Evolutionary conservation across 2,888 invertebrate species (phyloP), one percentile per base, ranked within the genome.

Genomic region (Alsophila aescularia): DNA sequence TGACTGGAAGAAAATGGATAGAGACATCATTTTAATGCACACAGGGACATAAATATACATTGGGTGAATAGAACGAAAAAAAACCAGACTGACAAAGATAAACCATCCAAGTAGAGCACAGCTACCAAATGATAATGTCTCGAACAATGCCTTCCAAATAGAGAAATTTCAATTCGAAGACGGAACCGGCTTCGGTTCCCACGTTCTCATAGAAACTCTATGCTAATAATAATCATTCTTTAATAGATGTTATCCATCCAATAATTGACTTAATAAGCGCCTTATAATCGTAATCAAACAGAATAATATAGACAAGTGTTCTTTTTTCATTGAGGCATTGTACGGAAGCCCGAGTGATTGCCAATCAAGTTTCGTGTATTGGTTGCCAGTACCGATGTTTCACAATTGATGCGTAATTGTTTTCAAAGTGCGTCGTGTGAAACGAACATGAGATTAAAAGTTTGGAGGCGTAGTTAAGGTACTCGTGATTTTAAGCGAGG

Each of bases 191-290:
- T 31, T 13, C 4, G 24, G 31, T 39, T 65, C 65, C 53, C 65
- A 65, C 65, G 62, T 15, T 53, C 50, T 31, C 48, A 55, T 51
- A 53, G 53, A 48, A 59, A 54, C 49, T 35, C 36, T 45, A 64
- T 57, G 58, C 50, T 60, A 60, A 62, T 64, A 50, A 52, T 37
- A 29, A 73, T 75, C 68, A 24, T 24, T 7, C 24, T 24, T 85
- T 81, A 87, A 88, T 83, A 77, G 81, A 81, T 72, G 66, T 71
- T 70, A 76, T 72, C 65, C 73, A 71, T 81, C 78, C 79, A 71
- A 87, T 89, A 89, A 89, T 89, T 88, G 81, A 77, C 78, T 77
- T 85, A 85, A 87, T 86, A 87, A 83, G 80, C 74, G 73, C 70
- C 73, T 74, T 79, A 77, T 80, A 83, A 83, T 85, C 79, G 82